Base-by-base conservation (phyloP, 1,140 invertebrate species). In the Bombus terrestris region DNA sequence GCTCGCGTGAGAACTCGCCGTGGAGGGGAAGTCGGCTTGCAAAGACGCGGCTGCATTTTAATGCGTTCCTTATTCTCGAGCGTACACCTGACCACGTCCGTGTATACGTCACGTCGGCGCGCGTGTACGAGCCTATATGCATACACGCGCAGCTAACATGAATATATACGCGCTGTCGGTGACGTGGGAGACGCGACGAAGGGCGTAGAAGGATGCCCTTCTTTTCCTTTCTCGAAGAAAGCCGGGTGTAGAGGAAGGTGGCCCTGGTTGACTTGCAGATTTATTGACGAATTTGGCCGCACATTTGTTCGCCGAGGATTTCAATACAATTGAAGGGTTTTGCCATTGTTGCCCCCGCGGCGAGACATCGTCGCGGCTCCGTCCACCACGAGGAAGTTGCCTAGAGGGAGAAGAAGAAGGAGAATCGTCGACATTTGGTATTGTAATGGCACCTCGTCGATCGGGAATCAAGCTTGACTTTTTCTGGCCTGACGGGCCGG, bases 241-340 rank as follows among this genome's bases (percentile, higher is more conserved):
- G 73, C 37, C 37, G 68, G 1, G 43, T 25, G 37, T 18, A 18
- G 66, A 35, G 53, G 37, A 73, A 47, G 78, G 84, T 59, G 57
- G 66, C 68, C 35, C 87, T 88, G 87, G 91, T 92, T 93, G 91
- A 92, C 92, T 93, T 90, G 90, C 91, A 93, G 92, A 93, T 93
- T 93, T 93, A 93, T 93, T 92, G 93, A 93, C 89, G 93, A 93
- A 93, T 93, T 93, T 93, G 90, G 91, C 86, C 84, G 87, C 92
- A 91, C 91, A 93, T 93, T 93, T 93, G 93, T 93, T 93, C 90
- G 78, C 76, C 83, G 69, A n/a, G 92, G 90, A 93, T 93, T 93
- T 93, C 92, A 93, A 93, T 93, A 93, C 93, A 93, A 93, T 93
- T 93, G 92, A 93, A 92, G 91, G 90, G 82, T 92, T 90, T 83